These are phyloP conservation scores for Brenthis hecate DNA, from an alignment of 2,888 invertebrate genomes.

Conservation along the genomic window DNA sequence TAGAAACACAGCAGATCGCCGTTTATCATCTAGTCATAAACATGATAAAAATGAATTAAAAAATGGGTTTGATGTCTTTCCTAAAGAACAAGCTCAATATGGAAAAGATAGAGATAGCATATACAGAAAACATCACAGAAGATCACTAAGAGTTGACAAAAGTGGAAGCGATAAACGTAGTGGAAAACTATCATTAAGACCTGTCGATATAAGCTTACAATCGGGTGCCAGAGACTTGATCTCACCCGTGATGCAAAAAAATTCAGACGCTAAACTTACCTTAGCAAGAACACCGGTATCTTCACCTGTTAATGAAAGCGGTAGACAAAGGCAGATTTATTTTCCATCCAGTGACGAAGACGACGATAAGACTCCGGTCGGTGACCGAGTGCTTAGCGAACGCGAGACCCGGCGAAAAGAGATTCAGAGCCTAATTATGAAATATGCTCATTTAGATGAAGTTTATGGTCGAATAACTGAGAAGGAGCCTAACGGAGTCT, in stretches of 20 bases:
- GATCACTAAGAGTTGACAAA: constrained; percentile 83
- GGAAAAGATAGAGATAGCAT: constrained; percentile 79
- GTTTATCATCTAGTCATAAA: constrained; percentile 68
- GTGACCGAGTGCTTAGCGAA: constrained; percentile 84
- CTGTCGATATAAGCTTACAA: constrained; percentile 79
- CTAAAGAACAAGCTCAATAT: constrained; percentile 57
- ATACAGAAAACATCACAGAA: constrained; percentile 77
- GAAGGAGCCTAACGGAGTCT: constrained; percentile 60
- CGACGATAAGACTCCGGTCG: constrained; percentile 76
- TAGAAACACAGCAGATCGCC: constrained; percentile 74
- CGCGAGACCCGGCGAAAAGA: constrained; percentile 91
- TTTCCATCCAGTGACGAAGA: constrained; percentile 78
- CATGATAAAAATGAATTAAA: constrained; percentile 64
- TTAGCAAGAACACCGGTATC: constrained; percentile 64
- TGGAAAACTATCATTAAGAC: constrained; percentile 77
- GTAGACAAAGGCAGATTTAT: constrained; percentile 74
- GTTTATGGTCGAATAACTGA: constrained; percentile 82
- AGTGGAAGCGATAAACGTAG: constrained; percentile 82
- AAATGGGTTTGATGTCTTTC: constrained; percentile 65
- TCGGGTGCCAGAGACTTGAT: constrained; percentile 76
- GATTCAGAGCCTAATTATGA: constrained; percentile 90
- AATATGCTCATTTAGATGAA: constrained; percentile 91
- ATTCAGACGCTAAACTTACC: constrained; percentile 61
- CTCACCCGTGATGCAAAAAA: constrained; percentile 71
- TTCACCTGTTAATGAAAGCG: constrained; percentile 65